Base-by-base conservation (phyloP, 2,797 vertebrate genomes). In the Dicrostonyx torquatus region DNA sequence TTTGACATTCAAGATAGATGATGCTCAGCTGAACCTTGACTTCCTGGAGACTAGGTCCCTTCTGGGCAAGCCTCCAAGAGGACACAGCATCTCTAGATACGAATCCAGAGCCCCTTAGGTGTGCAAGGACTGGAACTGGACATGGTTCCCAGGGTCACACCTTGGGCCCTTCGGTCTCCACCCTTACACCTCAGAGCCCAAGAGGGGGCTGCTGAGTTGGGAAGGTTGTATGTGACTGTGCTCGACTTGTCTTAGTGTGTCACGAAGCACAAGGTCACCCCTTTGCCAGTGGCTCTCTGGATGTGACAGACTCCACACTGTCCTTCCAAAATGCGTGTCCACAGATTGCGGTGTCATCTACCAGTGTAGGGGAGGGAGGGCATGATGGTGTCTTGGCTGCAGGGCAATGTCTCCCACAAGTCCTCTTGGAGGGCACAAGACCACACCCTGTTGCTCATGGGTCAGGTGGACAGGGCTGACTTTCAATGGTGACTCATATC, bases 251-350 rank as follows among this genome's bases (percentile, higher is more conserved):
- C 9, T 43, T 58, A 4, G 9, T 76, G 72, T 5, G 1, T 37
- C 43, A 72, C 8, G 31, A 18, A 4, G 45, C 10, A 53, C 37
- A 24, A 86, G 70, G 43, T 6, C 18, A 0, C 17, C 45, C 50
- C 50, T n/a, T 87, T 5, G 12, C 4, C 5, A 53, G n/a, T 31
- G 9, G 45, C 48, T 11, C 43, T 26, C 83, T 60, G 37, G 26
- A 37, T 2, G 6, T 1, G 31, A 34, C 12, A 0, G 17, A 48
- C 1, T 20, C 70, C 13, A 2, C 3, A 11, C 12, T 7, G 0
- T 7, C 64, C 60, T 58, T n/a, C 15, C 34, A 40, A 58, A 15
- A 55, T 3, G 0, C 0, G 50, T 31, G 62, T 48, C 50, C 3
- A 6, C 31, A 18, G 4, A 31, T 37, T 1, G 26, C 0, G 17